These are phyloP conservation scores for Temnopleurus reevesii DNA, from an alignment of 53 echinoderm and acorn worm genomes.

Conservation along the genomic window DNA sequence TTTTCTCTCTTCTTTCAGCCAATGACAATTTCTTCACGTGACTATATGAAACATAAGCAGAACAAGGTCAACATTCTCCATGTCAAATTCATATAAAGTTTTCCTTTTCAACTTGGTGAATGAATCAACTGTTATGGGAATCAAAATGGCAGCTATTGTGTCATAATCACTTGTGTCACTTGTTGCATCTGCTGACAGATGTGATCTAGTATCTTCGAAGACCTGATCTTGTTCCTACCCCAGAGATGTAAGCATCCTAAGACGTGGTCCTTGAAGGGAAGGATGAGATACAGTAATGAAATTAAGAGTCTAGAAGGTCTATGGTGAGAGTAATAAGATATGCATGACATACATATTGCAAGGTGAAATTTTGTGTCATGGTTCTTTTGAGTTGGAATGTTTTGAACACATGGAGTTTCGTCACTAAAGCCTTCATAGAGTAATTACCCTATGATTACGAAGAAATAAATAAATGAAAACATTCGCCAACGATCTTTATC, in stretches of 20 bases:
- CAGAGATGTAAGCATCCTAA: not conserved
- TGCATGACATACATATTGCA: no score
- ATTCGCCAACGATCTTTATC: no score
- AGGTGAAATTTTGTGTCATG: no score
- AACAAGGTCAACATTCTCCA: not conserved
- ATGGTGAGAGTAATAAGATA: no score
- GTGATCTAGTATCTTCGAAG: not conserved
- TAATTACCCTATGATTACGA: no score
- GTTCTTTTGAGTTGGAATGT: no score
- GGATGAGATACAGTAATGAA: not conserved
- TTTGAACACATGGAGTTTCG: no score
- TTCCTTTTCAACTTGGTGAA: not conserved
- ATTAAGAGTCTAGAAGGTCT: no score
- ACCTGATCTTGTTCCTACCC: not conserved
- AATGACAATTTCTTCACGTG: no score
- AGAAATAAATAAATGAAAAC: no score
- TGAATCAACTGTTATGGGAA: not conserved
- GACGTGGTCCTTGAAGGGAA: not conserved
- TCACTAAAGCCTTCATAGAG: no score
- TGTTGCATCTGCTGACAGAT: constrained; percentile 17
- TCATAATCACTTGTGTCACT: not conserved
- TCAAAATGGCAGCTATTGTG: not conserved
- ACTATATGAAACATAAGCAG: not conserved
- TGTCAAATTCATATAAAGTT: not conserved
- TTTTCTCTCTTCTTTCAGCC: no score